Conservation (phyloP, 2,888 invertebrate species). For the Rhingia campestris region DNA sequence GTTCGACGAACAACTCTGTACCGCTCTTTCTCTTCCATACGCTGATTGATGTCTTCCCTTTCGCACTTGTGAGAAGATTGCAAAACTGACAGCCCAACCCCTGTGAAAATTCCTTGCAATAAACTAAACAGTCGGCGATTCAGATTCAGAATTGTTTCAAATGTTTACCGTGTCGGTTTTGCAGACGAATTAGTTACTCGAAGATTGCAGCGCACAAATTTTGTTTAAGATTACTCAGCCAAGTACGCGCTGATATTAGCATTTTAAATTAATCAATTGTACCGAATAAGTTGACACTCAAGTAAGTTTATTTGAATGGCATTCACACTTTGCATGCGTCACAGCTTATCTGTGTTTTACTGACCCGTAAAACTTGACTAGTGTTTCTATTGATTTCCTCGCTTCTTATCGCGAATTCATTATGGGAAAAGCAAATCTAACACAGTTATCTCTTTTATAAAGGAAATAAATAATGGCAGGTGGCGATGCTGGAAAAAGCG, state of each 20-base stretch:
- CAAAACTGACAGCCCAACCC: slow-evolving; percentile 1
- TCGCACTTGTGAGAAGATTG: not conserved
- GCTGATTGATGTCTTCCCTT: not conserved
- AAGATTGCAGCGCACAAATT: not conserved
- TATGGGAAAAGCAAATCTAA: not conserved
- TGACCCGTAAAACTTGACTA: slow-evolving; percentile 10
- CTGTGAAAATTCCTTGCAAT: not conserved
- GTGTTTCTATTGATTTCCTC: not conserved
- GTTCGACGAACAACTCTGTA: slow-evolving; percentile 13
- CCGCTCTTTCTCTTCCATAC: not conserved
- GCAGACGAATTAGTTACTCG: not conserved
- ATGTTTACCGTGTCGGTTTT: not conserved
- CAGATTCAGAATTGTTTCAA: slow-evolving; percentile 2
- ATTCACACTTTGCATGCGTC: slow-evolving; percentile 16
- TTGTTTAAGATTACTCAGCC: not conserved
- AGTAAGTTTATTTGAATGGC: not conserved
- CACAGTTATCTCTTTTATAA: not conserved
- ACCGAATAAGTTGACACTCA: not conserved
- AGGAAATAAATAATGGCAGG: slow-evolving; percentile 20
- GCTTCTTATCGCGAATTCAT: slow-evolving; percentile 1
- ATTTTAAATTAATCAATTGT: not conserved
- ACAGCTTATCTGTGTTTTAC: slow-evolving; percentile 7
- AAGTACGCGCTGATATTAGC: not conserved
- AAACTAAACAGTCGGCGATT: not conserved
- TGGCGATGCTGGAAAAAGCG: not conserved